Conservation (phyloP, 2,797 vertebrate species). For the Sebastes aleutianus region DNA sequence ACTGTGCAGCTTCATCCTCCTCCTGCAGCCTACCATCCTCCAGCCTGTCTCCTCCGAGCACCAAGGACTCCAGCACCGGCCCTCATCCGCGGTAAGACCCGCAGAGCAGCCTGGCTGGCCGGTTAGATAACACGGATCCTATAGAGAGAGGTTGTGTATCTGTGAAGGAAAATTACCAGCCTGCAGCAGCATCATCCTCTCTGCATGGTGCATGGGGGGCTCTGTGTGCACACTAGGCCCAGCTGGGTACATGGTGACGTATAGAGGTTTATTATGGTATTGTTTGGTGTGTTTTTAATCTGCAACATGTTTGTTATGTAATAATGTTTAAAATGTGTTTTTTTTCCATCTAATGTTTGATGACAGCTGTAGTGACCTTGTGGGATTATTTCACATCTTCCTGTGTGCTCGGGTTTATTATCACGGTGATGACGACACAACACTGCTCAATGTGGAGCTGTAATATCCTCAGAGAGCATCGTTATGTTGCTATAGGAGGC, state of each 20-base stretch:
- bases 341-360: neutral
- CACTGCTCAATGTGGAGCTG: neutral
- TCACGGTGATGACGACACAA: slow-evolving; percentile 30
- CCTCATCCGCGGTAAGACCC: slow-evolving; percentile 68
- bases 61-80: slow-evolving; percentile 36
- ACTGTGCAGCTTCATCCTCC: slow-evolving; percentile 10
- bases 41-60: slow-evolving; percentile 41
- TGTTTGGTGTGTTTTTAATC: slow-evolving; percentile 11
- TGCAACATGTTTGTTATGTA: neutral
- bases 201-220: neutral
- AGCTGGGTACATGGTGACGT: slow-evolving; percentile 38
- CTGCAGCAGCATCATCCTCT: neutral
- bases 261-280: neutral
- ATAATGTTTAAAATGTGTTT: neutral
- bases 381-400: neutral
- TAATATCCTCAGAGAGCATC: neutral
- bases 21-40: slow-evolving; percentile 1
- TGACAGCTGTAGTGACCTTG: slow-evolving; percentile 7
- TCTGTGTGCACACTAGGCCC: slow-evolving; percentile 27
- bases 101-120: slow-evolving; percentile 9
- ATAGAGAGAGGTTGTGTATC: neutral
- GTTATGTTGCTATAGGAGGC: neutral
- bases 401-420: neutral
- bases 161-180: slow-evolving; percentile 45
- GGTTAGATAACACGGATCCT: slow-evolving; percentile 18